Evolutionary conservation across 2,797 vertebrate genomes (phyloP).

Genomic region (Steatocranus sp.): DNA sequence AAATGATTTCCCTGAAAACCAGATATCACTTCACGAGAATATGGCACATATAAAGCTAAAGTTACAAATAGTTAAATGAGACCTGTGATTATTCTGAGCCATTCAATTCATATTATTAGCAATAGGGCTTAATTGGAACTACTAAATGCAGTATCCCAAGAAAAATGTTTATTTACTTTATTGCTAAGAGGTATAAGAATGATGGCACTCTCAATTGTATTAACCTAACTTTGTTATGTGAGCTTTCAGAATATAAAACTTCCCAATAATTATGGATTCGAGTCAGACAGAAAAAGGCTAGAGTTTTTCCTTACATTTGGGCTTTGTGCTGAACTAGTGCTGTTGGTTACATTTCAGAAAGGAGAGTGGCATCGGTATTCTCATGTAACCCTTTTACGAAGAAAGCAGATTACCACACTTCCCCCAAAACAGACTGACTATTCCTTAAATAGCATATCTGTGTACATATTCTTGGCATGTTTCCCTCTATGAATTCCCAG

Average conservation of each 20-base stretch:
- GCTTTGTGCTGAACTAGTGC: neutral
- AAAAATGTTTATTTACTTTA: neutral
- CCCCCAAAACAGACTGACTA: neutral
- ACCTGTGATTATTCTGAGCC: neutral
- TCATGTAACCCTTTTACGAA: neutral
- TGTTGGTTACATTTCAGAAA: neutral
- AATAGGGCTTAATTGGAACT: neutral
- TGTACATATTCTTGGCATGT: neutral
- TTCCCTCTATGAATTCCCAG: neutral
- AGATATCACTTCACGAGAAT: neutral
- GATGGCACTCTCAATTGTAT: neutral
- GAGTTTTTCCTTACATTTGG: neutral
- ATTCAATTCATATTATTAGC: neutral
- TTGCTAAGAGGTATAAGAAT: neutral
- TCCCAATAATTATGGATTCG: neutral
- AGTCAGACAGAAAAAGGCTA: neutral
- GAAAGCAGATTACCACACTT: neutral
- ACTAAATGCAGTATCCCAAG: neutral
- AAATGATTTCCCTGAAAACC: neutral
- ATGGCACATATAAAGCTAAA: neutral
- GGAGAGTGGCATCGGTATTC: fast-evolving
- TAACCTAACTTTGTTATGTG: neutral
- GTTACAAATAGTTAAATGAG: neutral
- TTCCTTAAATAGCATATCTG: neutral
- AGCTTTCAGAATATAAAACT: neutral